phyloP scores from a whole-genome alignment of 2,113 vertebrate genomes.

The Polyodon spathula region DNA sequence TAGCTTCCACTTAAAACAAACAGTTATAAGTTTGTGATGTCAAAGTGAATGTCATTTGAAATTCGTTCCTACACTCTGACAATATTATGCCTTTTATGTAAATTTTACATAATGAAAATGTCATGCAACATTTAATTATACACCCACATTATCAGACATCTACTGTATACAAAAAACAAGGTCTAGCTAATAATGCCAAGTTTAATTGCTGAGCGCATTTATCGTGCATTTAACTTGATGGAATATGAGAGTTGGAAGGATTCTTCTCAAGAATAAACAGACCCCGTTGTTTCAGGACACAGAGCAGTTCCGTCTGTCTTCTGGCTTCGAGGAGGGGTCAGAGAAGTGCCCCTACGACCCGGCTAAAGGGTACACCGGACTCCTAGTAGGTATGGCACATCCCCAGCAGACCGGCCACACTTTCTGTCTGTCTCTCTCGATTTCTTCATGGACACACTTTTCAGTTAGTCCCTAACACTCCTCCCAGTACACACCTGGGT shows the following conservation, averaged over 20 bases:
- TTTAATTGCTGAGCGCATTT: too few relatives aligned
- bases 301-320: conserved; percentile 64
- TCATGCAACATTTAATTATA: not conserved
- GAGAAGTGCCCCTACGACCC: conserved; percentile 92
- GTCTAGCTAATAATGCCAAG: too few relatives aligned
- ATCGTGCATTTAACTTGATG: too few relatives aligned
- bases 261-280: not conserved
- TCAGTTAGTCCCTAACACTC: not conserved
- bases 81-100: too few relatives aligned
- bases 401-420: not conserved
- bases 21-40: too few relatives aligned
- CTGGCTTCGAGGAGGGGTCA: conserved; percentile 78
- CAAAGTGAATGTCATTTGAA: too few relatives aligned
- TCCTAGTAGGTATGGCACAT: conserved; percentile 71
- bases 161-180: too few relatives aligned
- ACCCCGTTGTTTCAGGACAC: conserved; percentile 58
- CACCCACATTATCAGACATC: not conserved
- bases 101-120: too few relatives aligned
- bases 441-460: not conserved
- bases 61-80: too few relatives aligned
- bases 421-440: not conserved
- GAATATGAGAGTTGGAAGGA: too few relatives aligned
- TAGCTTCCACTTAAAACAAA: too few relatives aligned
- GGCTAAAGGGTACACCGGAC: conserved; percentile 78
- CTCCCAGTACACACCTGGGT: too few relatives aligned